These are phyloP conservation scores for Leptinotarsa peninsularis DNA, from an alignment of 2,888 invertebrate genomes.

Conservation along the genomic window DNA sequence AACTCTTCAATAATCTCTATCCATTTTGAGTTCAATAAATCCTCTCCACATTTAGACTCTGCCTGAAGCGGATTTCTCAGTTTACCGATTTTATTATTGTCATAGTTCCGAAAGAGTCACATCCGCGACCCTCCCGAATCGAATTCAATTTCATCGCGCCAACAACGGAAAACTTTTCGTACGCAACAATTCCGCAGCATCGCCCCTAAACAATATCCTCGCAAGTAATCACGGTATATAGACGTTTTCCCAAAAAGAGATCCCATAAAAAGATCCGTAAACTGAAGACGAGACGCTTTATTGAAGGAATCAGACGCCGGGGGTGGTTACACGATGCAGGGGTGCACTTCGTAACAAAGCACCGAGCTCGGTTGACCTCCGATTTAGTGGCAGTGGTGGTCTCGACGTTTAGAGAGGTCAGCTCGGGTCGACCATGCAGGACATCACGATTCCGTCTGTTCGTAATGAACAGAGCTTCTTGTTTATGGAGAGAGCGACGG, in stretches of 20 bases:
- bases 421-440: neutral
- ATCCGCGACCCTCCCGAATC: neutral
- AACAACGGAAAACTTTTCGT: neutral
- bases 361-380: constrained; percentile 11
- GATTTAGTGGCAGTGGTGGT: constrained; percentile 5
- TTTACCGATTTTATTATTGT: too few relatives aligned
- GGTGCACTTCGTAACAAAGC: constrained; percentile 11
- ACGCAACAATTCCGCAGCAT: neutral
- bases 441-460: constrained; percentile 3
- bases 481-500: neutral
- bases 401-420: constrained; percentile 7
- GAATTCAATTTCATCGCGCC: neutral
- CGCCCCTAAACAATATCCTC: neutral
- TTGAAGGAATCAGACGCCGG: constrained; percentile 4
- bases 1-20: too few relatives aligned
- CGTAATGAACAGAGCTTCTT: neutral
- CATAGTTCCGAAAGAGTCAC: too few relatives aligned
- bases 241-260: constrained; percentile 7
- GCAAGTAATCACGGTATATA: constrained; percentile 6
- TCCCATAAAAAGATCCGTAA: constrained; percentile 7
- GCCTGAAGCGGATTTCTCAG: too few relatives aligned
- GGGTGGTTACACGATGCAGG: neutral
- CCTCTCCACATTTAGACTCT: too few relatives aligned
- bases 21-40: too few relatives aligned
- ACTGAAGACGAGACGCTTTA: constrained; percentile 14